Percentiles rank a stretch among this genome's conserved stretches.
These are phyloP conservation scores for Theonella swinhoei DNA, from an alignment of 37 sponge, comb jelly and placozoan genomes.

Conservation along the genomic window DNA sequence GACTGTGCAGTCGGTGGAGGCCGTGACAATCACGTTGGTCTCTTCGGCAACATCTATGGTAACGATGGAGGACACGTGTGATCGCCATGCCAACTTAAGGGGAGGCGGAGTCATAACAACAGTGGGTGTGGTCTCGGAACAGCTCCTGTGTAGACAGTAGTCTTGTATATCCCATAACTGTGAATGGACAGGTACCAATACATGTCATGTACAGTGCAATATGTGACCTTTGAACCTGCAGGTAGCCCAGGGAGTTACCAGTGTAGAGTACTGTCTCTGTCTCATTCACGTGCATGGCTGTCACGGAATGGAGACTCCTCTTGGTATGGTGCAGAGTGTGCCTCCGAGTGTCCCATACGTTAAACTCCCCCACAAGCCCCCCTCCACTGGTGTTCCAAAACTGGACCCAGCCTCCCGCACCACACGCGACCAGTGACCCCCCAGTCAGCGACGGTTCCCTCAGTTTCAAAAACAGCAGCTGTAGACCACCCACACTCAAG, in stretches of 20 bases:
- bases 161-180: conserved; percentile 73
- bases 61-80: conserved; percentile 58
- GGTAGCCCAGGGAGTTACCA: conserved; percentile 81
- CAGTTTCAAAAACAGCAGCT: conserved; percentile 68
- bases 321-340: not conserved
- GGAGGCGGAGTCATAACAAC: conserved; percentile 42
- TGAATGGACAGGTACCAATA: not conserved
- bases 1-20: conserved; percentile 79
- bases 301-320: conserved; percentile 46
- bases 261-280: conserved; percentile 50
- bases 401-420: conserved; percentile 76
- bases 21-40: conserved; percentile 63
- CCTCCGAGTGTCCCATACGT: conserved; percentile 6
- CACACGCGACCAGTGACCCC: conserved; percentile 76
- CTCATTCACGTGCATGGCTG: conserved; percentile 33
- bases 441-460: conserved; percentile 29
- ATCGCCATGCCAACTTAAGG: conserved; percentile 45
- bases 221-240: conserved; percentile 61
- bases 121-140: not conserved
- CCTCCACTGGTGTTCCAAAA: conserved; percentile 82
- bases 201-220: too few species aligned
- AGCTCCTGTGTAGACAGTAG: conserved; percentile 53
- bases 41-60: conserved; percentile 69
- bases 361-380: conserved; percentile 55
- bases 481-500: not conserved